Percentiles rank a stretch among this genome's conserved stretches.
phyloP scores from a whole-genome alignment of 1,140 invertebrate genomes.

The Venustaconcha ellipsiformis region DNA sequence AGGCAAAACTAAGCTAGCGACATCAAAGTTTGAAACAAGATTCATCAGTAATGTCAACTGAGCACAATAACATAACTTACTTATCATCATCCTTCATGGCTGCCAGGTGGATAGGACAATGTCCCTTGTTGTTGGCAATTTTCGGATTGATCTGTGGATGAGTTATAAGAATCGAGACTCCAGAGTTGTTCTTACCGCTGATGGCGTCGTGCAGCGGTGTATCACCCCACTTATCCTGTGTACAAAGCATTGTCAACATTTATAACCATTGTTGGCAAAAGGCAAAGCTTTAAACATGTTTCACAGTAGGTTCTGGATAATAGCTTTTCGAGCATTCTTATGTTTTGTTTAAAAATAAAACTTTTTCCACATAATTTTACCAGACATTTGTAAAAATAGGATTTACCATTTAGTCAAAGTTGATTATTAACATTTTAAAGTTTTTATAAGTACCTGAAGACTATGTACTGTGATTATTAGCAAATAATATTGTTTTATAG shows the following conservation, averaged over 20 bases:
- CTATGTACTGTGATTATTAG: too few relatives aligned
- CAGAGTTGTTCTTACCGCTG: slow-evolving; percentile 26
- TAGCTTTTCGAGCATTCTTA: neutral
- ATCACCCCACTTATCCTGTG: slow-evolving; percentile 49
- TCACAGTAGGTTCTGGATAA: neutral
- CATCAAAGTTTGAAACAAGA: too few relatives aligned
- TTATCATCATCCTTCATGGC: slow-evolving; percentile 43
- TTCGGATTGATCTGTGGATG: slow-evolving; percentile 35
- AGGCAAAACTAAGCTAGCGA: too few relatives aligned
- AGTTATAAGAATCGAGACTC: slow-evolving; percentile 34
- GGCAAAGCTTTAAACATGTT: neutral
- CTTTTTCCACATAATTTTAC: neutral
- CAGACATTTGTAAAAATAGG: neutral
- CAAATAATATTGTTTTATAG: too few relatives aligned
- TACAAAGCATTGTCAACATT: neutral
- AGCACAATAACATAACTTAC: slow-evolving; percentile 23
- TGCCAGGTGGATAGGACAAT: slow-evolving; percentile 41
- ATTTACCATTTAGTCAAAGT: neutral
- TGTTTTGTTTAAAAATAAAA: neutral
- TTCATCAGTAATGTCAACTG: too few relatives aligned
- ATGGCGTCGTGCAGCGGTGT: slow-evolving; percentile 55
- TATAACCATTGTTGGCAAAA: neutral
- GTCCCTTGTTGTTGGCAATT: slow-evolving; percentile 41
- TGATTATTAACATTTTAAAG: neutral
- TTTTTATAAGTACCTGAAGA: too few relatives aligned